A percentile compares a stretch with the other conserved stretches of the same genome.
Conservation (phyloP, 2,113 vertebrate species). For the Dolichallabes microphthalmus region DNA sequence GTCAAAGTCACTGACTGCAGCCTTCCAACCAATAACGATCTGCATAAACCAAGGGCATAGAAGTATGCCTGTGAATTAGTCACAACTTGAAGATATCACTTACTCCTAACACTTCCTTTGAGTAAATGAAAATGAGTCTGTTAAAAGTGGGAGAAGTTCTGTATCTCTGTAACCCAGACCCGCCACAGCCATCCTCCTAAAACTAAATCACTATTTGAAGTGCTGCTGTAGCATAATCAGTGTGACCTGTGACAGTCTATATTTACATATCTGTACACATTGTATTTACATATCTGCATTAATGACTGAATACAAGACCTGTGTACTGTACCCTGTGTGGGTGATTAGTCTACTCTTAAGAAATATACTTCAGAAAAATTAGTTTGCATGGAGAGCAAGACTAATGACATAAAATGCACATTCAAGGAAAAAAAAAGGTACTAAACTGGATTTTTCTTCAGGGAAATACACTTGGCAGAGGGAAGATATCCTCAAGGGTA, state of each 20-base stretch:
- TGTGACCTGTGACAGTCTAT: not conserved
- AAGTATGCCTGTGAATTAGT: not conserved
- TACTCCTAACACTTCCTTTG: not conserved
- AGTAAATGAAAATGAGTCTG: not conserved
- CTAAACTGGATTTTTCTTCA: not conserved
- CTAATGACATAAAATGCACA: not conserved
- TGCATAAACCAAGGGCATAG: conserved; percentile 19
- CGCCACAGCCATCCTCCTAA: not conserved
- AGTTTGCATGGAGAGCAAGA: not conserved
- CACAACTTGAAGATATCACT: not conserved
- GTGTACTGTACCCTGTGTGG: not conserved
- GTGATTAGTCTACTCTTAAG: not conserved
- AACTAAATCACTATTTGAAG: not conserved
- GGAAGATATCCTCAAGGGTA: not conserved
- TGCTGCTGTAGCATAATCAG: not conserved
- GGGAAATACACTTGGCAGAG: not conserved
- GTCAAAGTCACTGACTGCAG: conserved; percentile 23
- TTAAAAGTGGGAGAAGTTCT: not conserved
- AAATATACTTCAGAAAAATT: not conserved
- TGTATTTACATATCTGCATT: conserved; percentile 16
- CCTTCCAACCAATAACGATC: conserved; percentile 16
- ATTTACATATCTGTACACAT: conserved; percentile 15
- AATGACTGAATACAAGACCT: not conserved
- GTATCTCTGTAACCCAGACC: conserved; percentile 4
- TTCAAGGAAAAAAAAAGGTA: not conserved